Evolutionary conservation across 2,888 invertebrate species (phyloP).

Genomic region (Spicauda simplicius): DNA sequence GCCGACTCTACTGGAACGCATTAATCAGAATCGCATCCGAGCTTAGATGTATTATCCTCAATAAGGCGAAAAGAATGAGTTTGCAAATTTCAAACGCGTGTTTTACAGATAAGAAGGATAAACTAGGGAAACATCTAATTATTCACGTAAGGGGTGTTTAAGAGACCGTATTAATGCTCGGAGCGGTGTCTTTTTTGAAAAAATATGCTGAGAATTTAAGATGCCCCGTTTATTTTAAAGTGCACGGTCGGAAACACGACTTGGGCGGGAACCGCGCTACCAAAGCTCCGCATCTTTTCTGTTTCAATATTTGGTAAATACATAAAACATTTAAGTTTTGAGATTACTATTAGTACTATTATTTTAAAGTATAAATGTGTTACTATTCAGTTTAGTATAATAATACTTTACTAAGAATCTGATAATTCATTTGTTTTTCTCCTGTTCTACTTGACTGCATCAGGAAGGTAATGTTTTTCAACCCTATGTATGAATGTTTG

Average conservation of each 20-base stretch:
- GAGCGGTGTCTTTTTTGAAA: constrained; percentile 60
- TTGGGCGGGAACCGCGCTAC: constrained; percentile 66
- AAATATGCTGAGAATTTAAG: constrained; percentile 71
- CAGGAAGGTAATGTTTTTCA: too few relatives aligned
- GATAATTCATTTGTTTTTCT: too few relatives aligned
- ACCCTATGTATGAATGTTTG: too few relatives aligned
- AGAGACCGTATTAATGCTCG: constrained; percentile 75
- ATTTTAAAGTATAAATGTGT: neutral
- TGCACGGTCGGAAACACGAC: constrained; percentile 70
- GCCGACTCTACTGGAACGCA: constrained; percentile 70
- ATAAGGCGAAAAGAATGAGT: constrained; percentile 83
- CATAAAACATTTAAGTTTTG: constrained; percentile 52
- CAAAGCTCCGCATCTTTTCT: constrained; percentile 59
- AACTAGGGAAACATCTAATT: constrained; percentile 81
- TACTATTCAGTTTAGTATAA: too few relatives aligned
- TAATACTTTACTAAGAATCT: too few relatives aligned
- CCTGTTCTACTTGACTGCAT: too few relatives aligned
- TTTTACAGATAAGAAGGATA: constrained; percentile 77
- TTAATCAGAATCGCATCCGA: constrained; percentile 81
- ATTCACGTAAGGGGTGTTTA: constrained; percentile 83
- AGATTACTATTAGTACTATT: neutral
- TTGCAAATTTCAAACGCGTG: constrained; percentile 82
- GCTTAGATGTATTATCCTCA: constrained; percentile 81
- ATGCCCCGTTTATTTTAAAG: constrained; percentile 73
- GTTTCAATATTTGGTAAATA: constrained; percentile 64